phyloP scores from a whole-genome alignment of 2,888 invertebrate genomes.

The Tipula lateralis region DNA sequence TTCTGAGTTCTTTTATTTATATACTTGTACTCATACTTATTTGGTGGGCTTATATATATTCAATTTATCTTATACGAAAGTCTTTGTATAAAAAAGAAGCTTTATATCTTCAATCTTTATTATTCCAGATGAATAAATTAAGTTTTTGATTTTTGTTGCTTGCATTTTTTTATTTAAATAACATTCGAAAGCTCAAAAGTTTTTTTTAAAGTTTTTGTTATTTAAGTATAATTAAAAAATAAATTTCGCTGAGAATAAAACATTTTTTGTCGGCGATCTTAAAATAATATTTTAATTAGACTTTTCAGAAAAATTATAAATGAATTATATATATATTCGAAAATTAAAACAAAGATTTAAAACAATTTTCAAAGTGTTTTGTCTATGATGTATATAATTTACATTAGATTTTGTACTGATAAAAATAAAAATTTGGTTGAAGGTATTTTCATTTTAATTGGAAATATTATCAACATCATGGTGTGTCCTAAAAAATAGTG shows the following conservation, averaged over 20 bases:
- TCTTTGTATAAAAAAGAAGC: neutral
- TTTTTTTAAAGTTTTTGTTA: neutral
- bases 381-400: too few species aligned
- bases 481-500: too few species aligned
- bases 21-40: neutral
- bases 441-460: too few species aligned
- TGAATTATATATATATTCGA: neutral
- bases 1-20: neutral
- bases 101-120: neutral
- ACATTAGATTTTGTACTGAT: too few species aligned
- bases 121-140: neutral
- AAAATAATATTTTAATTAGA: neutral
- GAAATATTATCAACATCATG: too few species aligned
- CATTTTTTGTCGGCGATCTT: constrained; percentile 7
- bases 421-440: too few species aligned
- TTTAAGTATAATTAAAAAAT: neutral
- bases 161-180: neutral
- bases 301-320: neutral
- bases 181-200: neutral
- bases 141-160: neutral
- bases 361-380: neutral
- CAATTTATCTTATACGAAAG: neutral
- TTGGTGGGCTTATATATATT: neutral
- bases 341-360: neutral
- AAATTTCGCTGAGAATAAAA: neutral